These are phyloP conservation scores for Drosophila planitibia DNA, from an alignment of 2,888 invertebrate species.

Conservation along the genomic window DNA sequence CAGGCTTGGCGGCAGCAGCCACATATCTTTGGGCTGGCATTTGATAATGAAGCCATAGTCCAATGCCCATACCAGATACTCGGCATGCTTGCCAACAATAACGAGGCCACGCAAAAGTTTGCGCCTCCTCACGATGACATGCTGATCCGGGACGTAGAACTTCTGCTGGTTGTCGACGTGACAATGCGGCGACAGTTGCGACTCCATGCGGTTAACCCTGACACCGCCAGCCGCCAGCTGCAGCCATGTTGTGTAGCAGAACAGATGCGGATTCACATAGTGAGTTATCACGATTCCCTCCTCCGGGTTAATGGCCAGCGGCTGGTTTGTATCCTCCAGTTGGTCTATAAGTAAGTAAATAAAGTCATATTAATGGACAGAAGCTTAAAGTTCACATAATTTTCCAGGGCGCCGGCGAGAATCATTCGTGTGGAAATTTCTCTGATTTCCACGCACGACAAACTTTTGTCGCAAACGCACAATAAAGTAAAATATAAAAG, in stretches of 20 bases:
- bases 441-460: conserved; percentile 57
- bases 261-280: conserved; percentile 50
- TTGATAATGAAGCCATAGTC: conserved; percentile 62
- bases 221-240: conserved; percentile 20
- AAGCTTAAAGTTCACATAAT: conserved; percentile 46
- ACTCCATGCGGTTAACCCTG: conserved; percentile 34
- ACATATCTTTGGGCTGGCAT: conserved; percentile 40
- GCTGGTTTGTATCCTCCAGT: background rate
- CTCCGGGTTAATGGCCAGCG: background rate
- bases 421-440: conserved; percentile 53
- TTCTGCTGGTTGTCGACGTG: background rate
- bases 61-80: conserved; percentile 47
- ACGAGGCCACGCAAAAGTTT: conserved; percentile 55
- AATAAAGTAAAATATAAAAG: conserved; percentile 1
- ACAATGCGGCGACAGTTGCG: conserved; percentile 19
- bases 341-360: conserved; percentile 11
- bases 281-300: conserved; percentile 47
- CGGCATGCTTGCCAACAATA: background rate
- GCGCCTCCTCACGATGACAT: conserved; percentile 47
- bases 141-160: background rate
- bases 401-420: conserved; percentile 21
- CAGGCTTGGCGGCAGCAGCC: conserved; percentile 39
- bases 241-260: conserved; percentile 28
- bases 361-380: conserved; percentile 14
- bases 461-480: conserved; percentile 45